Evolutionary conservation across 2,888 invertebrate species (phyloP), one percentile per base, ranked within the genome.

Genomic region (Phlogophora meticulosa): DNA sequence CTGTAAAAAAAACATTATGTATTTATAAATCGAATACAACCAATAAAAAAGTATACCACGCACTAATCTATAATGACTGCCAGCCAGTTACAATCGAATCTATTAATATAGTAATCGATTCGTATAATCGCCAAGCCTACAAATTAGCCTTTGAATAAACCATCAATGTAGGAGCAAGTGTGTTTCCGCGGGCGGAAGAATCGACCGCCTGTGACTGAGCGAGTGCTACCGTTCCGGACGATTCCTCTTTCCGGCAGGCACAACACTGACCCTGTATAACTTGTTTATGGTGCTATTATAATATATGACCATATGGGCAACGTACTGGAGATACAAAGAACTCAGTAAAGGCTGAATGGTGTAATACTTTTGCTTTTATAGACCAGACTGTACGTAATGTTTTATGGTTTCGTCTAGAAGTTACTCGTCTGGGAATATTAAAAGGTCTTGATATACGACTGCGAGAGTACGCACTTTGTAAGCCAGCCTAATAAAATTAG

Each of bases 121-220:
- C 64, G 61, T 13, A 65, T 76, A 64, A 71, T 78, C 59, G 58
- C 22, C 51, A 55, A 52, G 53, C 53, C 68, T 75, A 80, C 66
- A 76, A 72, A 83, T 78, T 76, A 62, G 56, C 48, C 64, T 76
- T 75, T 72, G 68, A 80, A 78, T 81, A 65, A 76, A 75, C 66
- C 71, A 71, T 76, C 69, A 51, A 66, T 60, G 72, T 73, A 53
- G 71, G 76, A 63, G 68, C 66, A 72, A 71, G 67, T 79, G 64
- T 61, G 66, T 82, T 74, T 70, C 80, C 77, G 78, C 67, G 69
- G 78, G 67, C 87, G 89, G 89, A 89, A 90, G 87, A 84, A 60
- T 74, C 84, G 84, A n/a, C 84, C 79, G 83, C 67, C 86, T 88
- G 90, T 88, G 86, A 90, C 90, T 83, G 86, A 74, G 68, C 61